Evolutionary conservation across 2,888 invertebrate genomes (phyloP).

Genomic region (Andrena chrysosceles): DNA sequence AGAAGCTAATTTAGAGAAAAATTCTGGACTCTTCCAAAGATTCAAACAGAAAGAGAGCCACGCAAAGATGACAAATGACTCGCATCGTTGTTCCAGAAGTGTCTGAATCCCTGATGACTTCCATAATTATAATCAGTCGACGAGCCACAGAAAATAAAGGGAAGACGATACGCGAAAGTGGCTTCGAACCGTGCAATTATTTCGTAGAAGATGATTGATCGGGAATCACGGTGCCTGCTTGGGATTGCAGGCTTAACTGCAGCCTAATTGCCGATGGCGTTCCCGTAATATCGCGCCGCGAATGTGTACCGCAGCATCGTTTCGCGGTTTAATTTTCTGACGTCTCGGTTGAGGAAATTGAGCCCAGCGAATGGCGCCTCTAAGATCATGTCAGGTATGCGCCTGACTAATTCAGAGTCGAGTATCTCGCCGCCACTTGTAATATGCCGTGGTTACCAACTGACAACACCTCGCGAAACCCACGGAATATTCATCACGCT

Average conservation of each 20-base stretch:
- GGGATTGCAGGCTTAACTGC: conserved; percentile 37
- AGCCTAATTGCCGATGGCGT: conserved; percentile 19
- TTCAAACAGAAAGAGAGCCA: too few species aligned
- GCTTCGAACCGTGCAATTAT: background rate
- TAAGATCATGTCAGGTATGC: background rate
- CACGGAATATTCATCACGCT: too few species aligned
- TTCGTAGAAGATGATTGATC: conserved; percentile 34
- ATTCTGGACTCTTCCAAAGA: too few species aligned
- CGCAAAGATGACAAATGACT: too few species aligned
- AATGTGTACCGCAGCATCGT: conserved; percentile 20
- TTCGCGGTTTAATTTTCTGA: conserved; percentile 13
- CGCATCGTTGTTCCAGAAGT: too few species aligned
- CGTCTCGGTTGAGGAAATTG: conserved; percentile 6
- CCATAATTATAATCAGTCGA: background rate
- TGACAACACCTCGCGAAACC: too few species aligned
- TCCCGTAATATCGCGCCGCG: conserved; percentile 19
- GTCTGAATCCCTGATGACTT: background rate
- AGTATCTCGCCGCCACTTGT: background rate
- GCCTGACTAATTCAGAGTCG: background rate
- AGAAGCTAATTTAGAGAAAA: too few species aligned
- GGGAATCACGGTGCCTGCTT: background rate
- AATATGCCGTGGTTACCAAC: too few species aligned
- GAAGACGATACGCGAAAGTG: background rate
- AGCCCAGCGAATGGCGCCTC: conserved; percentile 5
- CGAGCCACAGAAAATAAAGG: background rate